These are phyloP conservation scores for Lepus townsendii DNA, from an alignment of 2,797 vertebrate species.

Conservation along the genomic window DNA sequence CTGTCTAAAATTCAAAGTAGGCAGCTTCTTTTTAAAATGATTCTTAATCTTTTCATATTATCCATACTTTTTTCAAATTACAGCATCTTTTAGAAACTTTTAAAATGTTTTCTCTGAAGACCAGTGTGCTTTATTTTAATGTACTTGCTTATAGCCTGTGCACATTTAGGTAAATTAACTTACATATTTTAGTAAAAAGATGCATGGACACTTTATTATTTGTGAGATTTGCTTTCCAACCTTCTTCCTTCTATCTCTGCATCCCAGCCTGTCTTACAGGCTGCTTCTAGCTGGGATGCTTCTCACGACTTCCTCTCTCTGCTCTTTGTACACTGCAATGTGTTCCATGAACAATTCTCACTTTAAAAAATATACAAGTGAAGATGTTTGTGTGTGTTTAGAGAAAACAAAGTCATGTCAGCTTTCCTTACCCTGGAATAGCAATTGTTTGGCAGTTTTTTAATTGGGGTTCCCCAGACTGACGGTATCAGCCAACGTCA, in stretches of 20 bases:
- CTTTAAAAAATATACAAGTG: not conserved
- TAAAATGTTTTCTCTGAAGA: constrained; percentile 17
- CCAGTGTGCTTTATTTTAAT: not conserved
- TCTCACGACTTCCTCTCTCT: not conserved
- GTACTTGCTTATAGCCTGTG: not conserved
- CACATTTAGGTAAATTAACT: constrained; percentile 28
- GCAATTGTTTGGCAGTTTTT: not conserved
- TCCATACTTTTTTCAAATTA: not conserved
- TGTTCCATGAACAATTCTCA: not conserved
- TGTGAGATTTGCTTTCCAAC: not conserved
- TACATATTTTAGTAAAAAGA: not conserved
- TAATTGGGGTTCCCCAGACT: constrained; percentile 10
- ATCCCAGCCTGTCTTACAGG: not conserved
- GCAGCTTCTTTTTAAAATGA: not conserved
- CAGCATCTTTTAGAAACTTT: constrained; percentile 7
- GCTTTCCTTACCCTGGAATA: not conserved
- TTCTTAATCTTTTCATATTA: constrained; percentile 11
- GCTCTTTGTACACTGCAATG: not conserved
- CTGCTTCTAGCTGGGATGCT: not conserved
- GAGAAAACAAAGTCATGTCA: constrained; percentile 23
- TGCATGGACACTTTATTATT: not conserved
- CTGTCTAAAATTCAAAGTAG: not conserved
- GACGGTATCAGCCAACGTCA: constrained; percentile 56
- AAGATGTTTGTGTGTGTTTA: not conserved
- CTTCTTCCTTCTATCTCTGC: not conserved